Percentiles rank a stretch among this genome's conserved stretches.
phyloP scores from a whole-genome alignment of 2,888 invertebrate genomes.

The Salpingus planirostris region DNA sequence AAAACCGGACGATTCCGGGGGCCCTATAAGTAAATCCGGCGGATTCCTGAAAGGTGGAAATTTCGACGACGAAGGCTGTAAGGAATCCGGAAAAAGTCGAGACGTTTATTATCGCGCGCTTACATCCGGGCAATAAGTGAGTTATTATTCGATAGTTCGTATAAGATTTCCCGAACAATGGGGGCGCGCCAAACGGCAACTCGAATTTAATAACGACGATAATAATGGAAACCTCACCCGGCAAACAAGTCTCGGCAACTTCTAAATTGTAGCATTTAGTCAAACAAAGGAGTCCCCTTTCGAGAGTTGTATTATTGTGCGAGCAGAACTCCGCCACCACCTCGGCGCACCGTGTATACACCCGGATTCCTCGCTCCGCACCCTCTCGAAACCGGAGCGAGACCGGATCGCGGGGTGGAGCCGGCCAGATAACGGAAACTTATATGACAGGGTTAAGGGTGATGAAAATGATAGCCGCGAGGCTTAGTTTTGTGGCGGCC shows the following conservation, averaged over 20 bases:
- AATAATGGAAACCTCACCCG: constrained; percentile 41
- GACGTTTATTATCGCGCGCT: too few relatives aligned
- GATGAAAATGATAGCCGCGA: constrained; percentile 41
- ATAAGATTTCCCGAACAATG: constrained; percentile 41
- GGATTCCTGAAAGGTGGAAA: not conserved
- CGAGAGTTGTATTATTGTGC: constrained; percentile 35
- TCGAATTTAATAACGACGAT: constrained; percentile 42
- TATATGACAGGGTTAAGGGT: constrained; percentile 45
- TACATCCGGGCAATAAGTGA: constrained; percentile 27
- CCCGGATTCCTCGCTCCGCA: too few relatives aligned
- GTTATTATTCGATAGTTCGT: constrained; percentile 41
- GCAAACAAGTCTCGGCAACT: constrained; percentile 41
- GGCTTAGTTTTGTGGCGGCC: constrained; percentile 35
- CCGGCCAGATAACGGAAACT: constrained; percentile 40
- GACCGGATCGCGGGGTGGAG: constrained; percentile 18
- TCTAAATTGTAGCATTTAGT: constrained; percentile 43
- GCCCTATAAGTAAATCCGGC: not conserved
- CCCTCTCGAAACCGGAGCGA: too few relatives aligned
- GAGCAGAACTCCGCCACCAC: too few relatives aligned
- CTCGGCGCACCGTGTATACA: too few relatives aligned
- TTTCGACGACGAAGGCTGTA: constrained; percentile 1
- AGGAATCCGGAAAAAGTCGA: constrained; percentile 13
- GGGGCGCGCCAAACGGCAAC: constrained; percentile 41
- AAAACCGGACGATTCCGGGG: not conserved
- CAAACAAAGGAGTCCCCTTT: constrained; percentile 39